Conservation (phyloP, 1,140 invertebrate genomes). For the Drosophila albomicans region DNA sequence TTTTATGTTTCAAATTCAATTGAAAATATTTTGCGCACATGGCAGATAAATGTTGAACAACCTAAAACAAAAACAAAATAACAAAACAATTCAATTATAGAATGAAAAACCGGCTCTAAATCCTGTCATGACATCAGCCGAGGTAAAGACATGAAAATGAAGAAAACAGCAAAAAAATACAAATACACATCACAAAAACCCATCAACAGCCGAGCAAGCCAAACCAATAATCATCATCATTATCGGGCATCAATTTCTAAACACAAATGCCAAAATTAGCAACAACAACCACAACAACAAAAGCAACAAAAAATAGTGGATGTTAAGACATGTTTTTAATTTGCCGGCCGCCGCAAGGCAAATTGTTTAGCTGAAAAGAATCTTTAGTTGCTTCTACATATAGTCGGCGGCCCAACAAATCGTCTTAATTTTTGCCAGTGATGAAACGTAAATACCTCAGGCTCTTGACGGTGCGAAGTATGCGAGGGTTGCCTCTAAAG, state of each 20-base stretch:
- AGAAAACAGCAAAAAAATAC: neutral
- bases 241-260: slow-evolving; percentile 57
- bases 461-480: slow-evolving; percentile 10
- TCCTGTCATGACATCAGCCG: slow-evolving; percentile 71
- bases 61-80: neutral
- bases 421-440: slow-evolving; percentile 48
- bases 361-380: slow-evolving; percentile 36
- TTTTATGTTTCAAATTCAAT: slow-evolving; percentile 25
- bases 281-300: slow-evolving; percentile 16
- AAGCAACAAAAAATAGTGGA: neutral
- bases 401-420: slow-evolving; percentile 23
- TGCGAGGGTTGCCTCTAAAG: slow-evolving; percentile 27
- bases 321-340: slow-evolving; percentile 39
- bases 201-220: slow-evolving; percentile 26
- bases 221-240: slow-evolving; percentile 59
- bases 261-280: slow-evolving; percentile 33
- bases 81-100: slow-evolving; percentile 50
- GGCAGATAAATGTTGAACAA: neutral
- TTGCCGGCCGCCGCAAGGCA: slow-evolving; percentile 23
- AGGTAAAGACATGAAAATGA: slow-evolving; percentile 35
- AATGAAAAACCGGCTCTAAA: slow-evolving; percentile 54
- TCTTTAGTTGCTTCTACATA: slow-evolving; percentile 29
- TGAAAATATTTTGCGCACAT: slow-evolving; percentile 13
- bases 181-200: slow-evolving; percentile 1
- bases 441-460: slow-evolving; percentile 17